These are phyloP conservation scores for Hybognathus amarus DNA, from an alignment of 2,797 vertebrate species.

Conservation along the genomic window DNA sequence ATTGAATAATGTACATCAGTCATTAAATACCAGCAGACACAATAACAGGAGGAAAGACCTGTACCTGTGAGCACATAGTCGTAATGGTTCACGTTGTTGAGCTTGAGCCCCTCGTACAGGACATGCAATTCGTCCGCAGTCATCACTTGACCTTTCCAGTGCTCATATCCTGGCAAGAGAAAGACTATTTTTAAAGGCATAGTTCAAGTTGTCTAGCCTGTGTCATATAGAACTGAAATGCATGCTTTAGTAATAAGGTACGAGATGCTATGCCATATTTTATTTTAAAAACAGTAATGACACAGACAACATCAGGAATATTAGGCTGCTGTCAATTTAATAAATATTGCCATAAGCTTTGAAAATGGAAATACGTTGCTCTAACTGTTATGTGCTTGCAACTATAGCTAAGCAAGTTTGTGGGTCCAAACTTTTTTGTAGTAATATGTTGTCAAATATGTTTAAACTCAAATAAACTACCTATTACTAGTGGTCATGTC, in stretches of 20 bases:
- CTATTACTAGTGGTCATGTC: too few relatives aligned
- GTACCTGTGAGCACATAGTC: constrained; percentile 84
- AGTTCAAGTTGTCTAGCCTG: neutral
- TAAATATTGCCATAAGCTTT: too few relatives aligned
- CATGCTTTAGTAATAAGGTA: neutral
- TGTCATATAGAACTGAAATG: neutral
- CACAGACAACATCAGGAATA: too few relatives aligned
- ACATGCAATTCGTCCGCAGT: constrained; percentile 88
- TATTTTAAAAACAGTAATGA: too few relatives aligned
- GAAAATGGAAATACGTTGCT: too few relatives aligned
- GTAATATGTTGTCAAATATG: too few relatives aligned
- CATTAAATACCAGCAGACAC: neutral
- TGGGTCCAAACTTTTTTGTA: too few relatives aligned
- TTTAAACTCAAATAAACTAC: too few relatives aligned
- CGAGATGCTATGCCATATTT: neutral
- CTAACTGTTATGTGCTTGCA: too few relatives aligned
- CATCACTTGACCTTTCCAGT: constrained; percentile 95
- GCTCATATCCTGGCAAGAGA: constrained; percentile 79
- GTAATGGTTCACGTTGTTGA: constrained; percentile 88
- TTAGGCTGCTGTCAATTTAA: too few relatives aligned
- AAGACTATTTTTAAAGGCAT: neutral
- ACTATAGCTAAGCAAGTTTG: too few relatives aligned
- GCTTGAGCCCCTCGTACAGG: constrained; percentile 89
- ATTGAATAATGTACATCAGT: neutral
- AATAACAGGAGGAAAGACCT: neutral